Evolutionary conservation across 2,113 vertebrate genomes (phyloP).

Genomic region (Hiodon alosoides): DNA sequence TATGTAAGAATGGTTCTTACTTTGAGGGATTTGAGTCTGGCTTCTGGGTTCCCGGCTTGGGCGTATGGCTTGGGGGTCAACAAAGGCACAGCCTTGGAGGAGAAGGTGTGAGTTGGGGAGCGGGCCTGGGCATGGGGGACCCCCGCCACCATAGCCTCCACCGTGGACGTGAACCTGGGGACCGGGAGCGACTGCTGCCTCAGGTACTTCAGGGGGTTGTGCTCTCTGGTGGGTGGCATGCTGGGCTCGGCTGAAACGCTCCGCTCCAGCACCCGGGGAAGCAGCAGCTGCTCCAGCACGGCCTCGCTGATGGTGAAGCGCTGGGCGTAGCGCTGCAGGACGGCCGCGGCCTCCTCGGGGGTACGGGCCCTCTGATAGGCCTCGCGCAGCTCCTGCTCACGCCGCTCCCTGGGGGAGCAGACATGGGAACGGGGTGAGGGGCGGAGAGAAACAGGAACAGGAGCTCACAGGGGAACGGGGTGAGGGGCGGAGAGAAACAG

Average conservation of each 20-base stretch:
- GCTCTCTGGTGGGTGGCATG: conserved; percentile 51
- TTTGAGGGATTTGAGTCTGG: too few species aligned
- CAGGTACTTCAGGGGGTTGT: conserved; percentile 79
- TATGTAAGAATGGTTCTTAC: too few species aligned
- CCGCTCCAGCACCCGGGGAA: conserved; percentile 89
- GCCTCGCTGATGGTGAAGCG: conserved; percentile 94
- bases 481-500: neutral
- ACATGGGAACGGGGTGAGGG: neutral
- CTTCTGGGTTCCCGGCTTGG: conserved; percentile 53
- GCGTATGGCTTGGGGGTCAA: conserved; percentile 82
- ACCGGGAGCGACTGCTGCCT: conserved; percentile 83
- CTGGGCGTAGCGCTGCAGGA: conserved; percentile 86
- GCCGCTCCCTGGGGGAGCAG: conserved; percentile 65
- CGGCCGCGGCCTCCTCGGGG: conserved; percentile 78
- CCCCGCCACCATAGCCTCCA: conserved; percentile 77
- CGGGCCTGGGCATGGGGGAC: conserved; percentile 48
- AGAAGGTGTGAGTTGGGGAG: conserved; percentile 64
- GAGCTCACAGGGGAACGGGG: neutral
- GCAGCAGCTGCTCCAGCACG: conserved; percentile 82
- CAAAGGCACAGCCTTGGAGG: conserved; percentile 77
- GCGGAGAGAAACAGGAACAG: neutral
- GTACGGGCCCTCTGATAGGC: conserved; percentile 77
- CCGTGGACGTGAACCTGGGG: conserved; percentile 85
- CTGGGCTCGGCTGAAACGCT: conserved; percentile 85
- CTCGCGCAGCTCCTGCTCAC: conserved; percentile 80